A percentile compares a stretch with the other conserved stretches of the same genome.
Evolutionary conservation across 2,888 invertebrate genomes (phyloP).

Genomic region (Cephonodes hylas): DNA sequence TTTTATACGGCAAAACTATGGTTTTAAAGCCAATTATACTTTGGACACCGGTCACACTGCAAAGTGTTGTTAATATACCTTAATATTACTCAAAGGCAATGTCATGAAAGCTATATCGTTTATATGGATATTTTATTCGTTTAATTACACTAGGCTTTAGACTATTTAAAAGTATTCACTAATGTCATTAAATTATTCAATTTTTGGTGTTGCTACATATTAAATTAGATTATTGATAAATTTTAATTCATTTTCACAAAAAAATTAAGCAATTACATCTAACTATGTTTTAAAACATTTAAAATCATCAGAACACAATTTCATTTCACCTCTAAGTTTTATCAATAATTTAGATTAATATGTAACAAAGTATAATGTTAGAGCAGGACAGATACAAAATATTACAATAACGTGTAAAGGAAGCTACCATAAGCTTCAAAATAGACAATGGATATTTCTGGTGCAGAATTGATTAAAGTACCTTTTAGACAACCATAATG

Average conservation of each 20-base stretch:
- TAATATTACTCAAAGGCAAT: slow-evolving; percentile 49
- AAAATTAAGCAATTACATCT: neutral
- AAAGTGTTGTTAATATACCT: slow-evolving; percentile 14
- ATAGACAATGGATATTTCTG: neutral
- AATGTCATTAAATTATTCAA: neutral
- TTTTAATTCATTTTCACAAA: neutral
- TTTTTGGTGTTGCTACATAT: neutral
- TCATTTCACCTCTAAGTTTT: too few relatives aligned
- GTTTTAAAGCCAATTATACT: neutral
- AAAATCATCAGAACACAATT: neutral
- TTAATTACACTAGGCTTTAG: neutral
- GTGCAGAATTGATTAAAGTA: neutral
- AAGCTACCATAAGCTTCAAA: neutral
- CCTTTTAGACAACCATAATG: neutral
- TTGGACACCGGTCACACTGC: neutral
- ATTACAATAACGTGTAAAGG: neutral
- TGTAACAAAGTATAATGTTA: neutral
- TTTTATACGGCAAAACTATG: neutral
- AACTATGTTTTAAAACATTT: neutral
- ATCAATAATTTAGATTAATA: neutral
- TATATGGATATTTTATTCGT: slow-evolving; percentile 18
- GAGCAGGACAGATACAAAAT: neutral
- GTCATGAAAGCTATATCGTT: slow-evolving; percentile 42
- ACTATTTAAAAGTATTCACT: neutral
- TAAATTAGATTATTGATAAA: neutral